phyloP scores from a whole-genome alignment of 1,140 invertebrate genomes.

The Lutraria rhynchaena region DNA sequence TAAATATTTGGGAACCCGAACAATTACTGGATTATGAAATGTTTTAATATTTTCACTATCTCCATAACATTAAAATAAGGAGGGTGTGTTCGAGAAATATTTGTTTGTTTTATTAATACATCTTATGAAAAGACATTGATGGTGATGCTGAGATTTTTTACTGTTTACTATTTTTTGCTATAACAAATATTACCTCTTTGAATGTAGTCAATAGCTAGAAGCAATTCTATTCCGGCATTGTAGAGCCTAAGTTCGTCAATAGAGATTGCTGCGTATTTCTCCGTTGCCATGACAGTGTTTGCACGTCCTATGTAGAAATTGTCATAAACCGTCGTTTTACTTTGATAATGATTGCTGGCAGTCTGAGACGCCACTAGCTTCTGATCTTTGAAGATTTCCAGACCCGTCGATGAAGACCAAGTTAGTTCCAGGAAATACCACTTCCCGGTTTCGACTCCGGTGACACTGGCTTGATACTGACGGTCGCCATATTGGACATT shows the following conservation, averaged over 20 bases:
- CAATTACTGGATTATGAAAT: no score
- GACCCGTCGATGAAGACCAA: constrained; percentile 70
- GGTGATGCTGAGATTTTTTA: no score
- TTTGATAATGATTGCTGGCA: constrained; percentile 34
- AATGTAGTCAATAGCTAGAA: constrained; percentile 75
- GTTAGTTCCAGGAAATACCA: constrained; percentile 81
- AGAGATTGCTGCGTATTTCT: constrained; percentile 64
- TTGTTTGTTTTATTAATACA: no score
- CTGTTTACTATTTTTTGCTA: no score
- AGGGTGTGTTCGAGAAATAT: no score
- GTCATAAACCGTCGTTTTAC: constrained; percentile 11
- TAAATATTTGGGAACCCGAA: no score
- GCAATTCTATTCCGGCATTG: constrained; percentile 72
- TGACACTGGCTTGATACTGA: constrained; percentile 62
- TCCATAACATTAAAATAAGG: no score
- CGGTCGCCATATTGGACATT: constrained; percentile 65
- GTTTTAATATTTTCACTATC: no score
- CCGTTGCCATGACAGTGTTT: constrained; percentile 61
- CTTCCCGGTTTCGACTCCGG: constrained; percentile 60
- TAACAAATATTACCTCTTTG: constrained; percentile 70
- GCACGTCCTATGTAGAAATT: constrained; percentile 76
- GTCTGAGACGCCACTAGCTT: constrained; percentile 61
- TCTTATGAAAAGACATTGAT: no score
- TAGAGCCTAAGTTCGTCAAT: constrained; percentile 78
- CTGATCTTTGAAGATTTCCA: constrained; percentile 74